Evolutionary conservation across 2,113 vertebrate genomes (phyloP), one percentile per base, ranked within the genome.

Genomic region (Pluvianellus socialis): DNA sequence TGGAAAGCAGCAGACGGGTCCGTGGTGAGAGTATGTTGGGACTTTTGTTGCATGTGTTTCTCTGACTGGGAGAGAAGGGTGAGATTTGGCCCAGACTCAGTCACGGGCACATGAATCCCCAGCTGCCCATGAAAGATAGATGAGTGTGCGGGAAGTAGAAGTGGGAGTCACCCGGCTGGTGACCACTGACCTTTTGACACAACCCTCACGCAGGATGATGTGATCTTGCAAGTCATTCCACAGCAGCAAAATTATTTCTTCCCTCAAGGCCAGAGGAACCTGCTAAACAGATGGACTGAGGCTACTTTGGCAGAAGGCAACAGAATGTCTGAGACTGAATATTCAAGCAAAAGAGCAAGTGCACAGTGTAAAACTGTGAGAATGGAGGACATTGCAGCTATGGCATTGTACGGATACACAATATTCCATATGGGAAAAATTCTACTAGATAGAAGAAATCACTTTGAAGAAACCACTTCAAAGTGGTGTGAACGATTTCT

Each of bases 91-190:
- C 47, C 56, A 32, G 59, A 44, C 23, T 83, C 28, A 5, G 35
- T 38, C 73, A 62, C 1, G 9, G 35, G 47, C 14, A 28, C 20
- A n/a, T 21, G 14, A 75, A 58, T 84, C 19, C 21, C 17, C 18
- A 35, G 0, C 1, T 44, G 19, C 23, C 62, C 19, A 10, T 20
- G 38, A 77, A 50, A 32, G 10, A 35, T 27, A 33, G 44, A 32
- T 38, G 40, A 70, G 14, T 17, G 3, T 58, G 24, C n/a, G 38
- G 28, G 32, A 85, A 61, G 32, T 16, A 84, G 27, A 68, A 87
- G 8, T 5, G 10, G 14, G 3, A 3, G 56, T 76, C 18, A 56
- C 7, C 6, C 4, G 7, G 22, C 12, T 3, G 2, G 16, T 88
- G 35, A 85, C 33, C 22, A 32, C 26, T 59, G 62, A 79, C 30